A percentile compares a stretch with the other conserved stretches of the same genome.
Evolutionary conservation across 1,140 invertebrate species (phyloP).

Genomic region (Zaprionus kolodkinae): DNA sequence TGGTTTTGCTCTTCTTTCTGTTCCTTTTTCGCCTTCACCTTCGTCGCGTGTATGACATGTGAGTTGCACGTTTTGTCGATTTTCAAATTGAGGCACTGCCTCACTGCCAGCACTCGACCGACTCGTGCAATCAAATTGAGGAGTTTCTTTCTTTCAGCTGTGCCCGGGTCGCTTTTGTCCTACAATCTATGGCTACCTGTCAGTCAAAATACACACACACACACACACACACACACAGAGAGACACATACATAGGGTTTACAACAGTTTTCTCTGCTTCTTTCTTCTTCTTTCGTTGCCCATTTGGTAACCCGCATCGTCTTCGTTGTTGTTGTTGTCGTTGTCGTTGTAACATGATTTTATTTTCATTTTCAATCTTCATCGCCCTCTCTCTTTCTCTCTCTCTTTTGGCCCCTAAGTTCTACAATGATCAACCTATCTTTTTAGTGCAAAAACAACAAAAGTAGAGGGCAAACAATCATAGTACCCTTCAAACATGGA

Average conservation of each 20-base stretch:
- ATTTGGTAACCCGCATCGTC: conserved; percentile 73
- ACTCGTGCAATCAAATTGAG: conserved; percentile 78
- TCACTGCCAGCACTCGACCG: conserved; percentile 57
- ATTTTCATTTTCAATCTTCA: conserved; percentile 57
- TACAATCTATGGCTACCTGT: conserved; percentile 81
- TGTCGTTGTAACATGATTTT: conserved; percentile 71
- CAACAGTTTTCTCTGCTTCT: conserved; percentile 66
- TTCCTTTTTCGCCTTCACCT: conserved; percentile 6
- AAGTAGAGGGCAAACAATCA: conserved; percentile 63
- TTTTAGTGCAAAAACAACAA: conserved; percentile 66
- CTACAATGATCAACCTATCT: conserved; percentile 74
- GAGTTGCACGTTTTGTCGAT: conserved; percentile 82
- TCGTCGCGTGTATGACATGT: conserved; percentile 80
- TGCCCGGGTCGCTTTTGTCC: conserved; percentile 40
- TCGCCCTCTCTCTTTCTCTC: conserved; percentile 20
- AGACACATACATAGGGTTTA: conserved; percentile 52
- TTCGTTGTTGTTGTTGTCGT: conserved; percentile 54
- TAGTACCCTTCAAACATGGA: neutral
- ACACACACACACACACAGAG: conserved; percentile 35
- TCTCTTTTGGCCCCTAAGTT: conserved; percentile 33
- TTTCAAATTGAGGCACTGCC: conserved; percentile 78
- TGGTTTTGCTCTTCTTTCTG: neutral
- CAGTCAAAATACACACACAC: conserved; percentile 71
- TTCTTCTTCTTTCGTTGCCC: conserved; percentile 55
- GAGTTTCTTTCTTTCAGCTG: conserved; percentile 63